Evolutionary conservation across 2,113 vertebrate species (phyloP).

Genomic region (Uria aalge): DNA sequence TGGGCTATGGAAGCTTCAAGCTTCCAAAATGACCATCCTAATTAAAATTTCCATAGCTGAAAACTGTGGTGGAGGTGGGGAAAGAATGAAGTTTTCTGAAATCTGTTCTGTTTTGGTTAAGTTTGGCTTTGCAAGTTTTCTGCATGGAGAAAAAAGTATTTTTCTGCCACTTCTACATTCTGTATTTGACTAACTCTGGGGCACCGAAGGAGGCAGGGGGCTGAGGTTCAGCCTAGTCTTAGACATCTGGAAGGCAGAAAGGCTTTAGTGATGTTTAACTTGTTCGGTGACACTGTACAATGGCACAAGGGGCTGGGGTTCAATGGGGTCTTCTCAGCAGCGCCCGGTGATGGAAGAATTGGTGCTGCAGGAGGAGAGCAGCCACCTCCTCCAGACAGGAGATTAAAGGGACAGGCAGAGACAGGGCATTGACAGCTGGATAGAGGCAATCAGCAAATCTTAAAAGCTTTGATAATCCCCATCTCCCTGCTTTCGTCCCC

Average conservation of each 20-base stretch:
- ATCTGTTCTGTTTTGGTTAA: background rate
- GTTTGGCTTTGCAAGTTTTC: background rate
- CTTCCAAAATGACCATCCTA: background rate
- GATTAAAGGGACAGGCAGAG: background rate
- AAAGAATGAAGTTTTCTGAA: background rate
- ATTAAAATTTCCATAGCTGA: background rate
- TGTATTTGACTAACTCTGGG: background rate
- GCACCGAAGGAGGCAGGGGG: background rate
- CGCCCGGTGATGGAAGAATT: accelerated
- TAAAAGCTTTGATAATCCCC: background rate
- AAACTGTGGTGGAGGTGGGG: background rate
- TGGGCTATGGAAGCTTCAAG: background rate
- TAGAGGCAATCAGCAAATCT: background rate
- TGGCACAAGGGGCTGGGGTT: background rate
- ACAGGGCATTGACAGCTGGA: background rate
- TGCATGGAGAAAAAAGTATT: background rate
- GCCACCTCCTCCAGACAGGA: background rate
- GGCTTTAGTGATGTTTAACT: too few relatives aligned
- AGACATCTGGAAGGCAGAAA: background rate
- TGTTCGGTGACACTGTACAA: background rate
- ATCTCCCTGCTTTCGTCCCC: background rate
- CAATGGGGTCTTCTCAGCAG: background rate
- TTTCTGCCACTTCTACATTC: background rate
- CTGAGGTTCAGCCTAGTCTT: background rate
- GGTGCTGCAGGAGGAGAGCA: background rate